These are phyloP conservation scores for Pavo muticus DNA, from an alignment of 2,113 vertebrate genomes.

Conservation along the genomic window DNA sequence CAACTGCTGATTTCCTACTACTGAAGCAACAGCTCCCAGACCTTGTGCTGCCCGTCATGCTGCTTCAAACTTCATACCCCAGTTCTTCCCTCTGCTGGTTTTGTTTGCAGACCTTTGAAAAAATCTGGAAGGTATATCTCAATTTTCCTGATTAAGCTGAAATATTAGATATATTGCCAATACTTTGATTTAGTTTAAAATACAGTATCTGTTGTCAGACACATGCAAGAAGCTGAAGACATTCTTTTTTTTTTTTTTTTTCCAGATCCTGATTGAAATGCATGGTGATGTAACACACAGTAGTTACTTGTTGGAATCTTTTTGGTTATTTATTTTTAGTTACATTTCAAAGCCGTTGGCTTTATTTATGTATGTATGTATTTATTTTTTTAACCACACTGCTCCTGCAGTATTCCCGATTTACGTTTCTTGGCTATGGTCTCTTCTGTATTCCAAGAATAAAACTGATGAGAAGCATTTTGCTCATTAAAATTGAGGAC, in stretches of 20 bases:
- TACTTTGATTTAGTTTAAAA: not conserved
- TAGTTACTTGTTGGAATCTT: not conserved
- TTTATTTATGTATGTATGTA: not conserved
- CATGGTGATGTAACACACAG: not conserved
- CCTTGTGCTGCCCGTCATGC: not conserved
- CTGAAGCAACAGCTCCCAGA: not conserved
- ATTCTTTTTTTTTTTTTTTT: not conserved
- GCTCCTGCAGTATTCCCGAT: not conserved
- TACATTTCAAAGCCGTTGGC: not conserved
- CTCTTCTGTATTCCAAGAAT: not conserved
- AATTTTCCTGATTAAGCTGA: not conserved
- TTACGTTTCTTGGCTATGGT: not conserved
- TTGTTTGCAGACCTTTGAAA: not conserved
- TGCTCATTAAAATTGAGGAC: not conserved
- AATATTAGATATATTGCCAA: not conserved
- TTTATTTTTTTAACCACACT: not conserved
- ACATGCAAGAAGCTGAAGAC: not conserved
- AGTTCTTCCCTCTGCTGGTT: not conserved
- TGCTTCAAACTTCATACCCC: not conserved
- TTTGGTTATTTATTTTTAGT: not conserved
- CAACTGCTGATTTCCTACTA: not conserved
- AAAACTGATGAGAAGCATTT: not conserved
- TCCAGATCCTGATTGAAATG: not conserved
- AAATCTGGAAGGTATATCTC: not conserved
- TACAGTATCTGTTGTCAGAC: not conserved